Evolutionary conservation across 2,113 vertebrate species (phyloP).

Genomic region (rabbit (Oryctolagus cuniculus)): mOryCun1.1 NC_091434.1:151653501-151654000

Average conservation of each 20-base stretch:
- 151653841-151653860: not conserved
- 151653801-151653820: not conserved
- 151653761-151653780: not conserved
- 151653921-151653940: not conserved
- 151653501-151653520: too few relatives aligned
- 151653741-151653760: not conserved
- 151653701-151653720: not conserved
- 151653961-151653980: not conserved
- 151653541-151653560: too few relatives aligned
- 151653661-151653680: not conserved
- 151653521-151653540: too few relatives aligned
- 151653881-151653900: too few relatives aligned
- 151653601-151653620: constrained; percentile 19
- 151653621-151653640: constrained; percentile 34
- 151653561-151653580: too few relatives aligned
- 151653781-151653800: not conserved
- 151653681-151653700: not conserved
- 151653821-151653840: not conserved
- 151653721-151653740: not conserved
- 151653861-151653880: not conserved
- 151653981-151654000: not conserved
- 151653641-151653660: not conserved
- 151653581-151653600: too few relatives aligned
- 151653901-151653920: not conserved
- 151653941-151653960: not conserved